These are phyloP conservation scores for Leiothrix lutea DNA, from an alignment of 2,113 vertebrate genomes.

Conservation along the genomic window DNA sequence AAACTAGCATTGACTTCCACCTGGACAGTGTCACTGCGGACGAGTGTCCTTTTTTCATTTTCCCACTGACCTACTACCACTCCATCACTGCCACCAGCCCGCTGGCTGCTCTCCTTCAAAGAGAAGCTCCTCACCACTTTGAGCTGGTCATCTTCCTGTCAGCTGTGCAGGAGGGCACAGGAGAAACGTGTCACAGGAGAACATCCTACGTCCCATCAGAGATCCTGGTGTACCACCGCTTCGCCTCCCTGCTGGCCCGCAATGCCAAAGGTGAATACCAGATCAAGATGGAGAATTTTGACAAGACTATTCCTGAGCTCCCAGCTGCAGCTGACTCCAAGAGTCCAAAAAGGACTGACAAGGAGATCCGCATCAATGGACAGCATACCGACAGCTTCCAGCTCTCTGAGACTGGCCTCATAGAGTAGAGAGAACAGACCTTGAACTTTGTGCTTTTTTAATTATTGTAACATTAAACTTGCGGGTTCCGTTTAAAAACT, in stretches of 20 bases:
- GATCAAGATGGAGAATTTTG: conserved; percentile 89
- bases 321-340: conserved; percentile 73
- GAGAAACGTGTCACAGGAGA: conserved; percentile 91
- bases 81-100: conserved; percentile 84
- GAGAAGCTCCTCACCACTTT: conserved; percentile 79
- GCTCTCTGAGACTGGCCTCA: conserved; percentile 76
- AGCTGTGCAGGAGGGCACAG: conserved; percentile 91
- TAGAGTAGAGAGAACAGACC: conserved; percentile 68
- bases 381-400: conserved; percentile 79
- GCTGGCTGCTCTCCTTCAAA: conserved; percentile 80
- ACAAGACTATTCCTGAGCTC: conserved; percentile 79
- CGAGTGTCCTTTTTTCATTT: conserved; percentile 91
- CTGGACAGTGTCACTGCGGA: conserved; percentile 79
- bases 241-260: conserved; percentile 78
- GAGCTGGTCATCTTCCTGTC: conserved; percentile 93
- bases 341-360: conserved; percentile 83
- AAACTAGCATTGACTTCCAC: conserved; percentile 89
- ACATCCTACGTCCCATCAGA: conserved; percentile 93
- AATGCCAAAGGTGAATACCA: conserved; percentile 83
- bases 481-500: conserved; percentile 23
- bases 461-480: conserved; percentile 53
- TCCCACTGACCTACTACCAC: conserved; percentile 91
- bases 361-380: conserved; percentile 88
- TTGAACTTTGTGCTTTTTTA: conserved; percentile 21
- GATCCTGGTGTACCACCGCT: conserved; percentile 85